Base-by-base conservation (phyloP, 2,113 vertebrate genomes). In the Puntigrus tetrazona region DNA sequence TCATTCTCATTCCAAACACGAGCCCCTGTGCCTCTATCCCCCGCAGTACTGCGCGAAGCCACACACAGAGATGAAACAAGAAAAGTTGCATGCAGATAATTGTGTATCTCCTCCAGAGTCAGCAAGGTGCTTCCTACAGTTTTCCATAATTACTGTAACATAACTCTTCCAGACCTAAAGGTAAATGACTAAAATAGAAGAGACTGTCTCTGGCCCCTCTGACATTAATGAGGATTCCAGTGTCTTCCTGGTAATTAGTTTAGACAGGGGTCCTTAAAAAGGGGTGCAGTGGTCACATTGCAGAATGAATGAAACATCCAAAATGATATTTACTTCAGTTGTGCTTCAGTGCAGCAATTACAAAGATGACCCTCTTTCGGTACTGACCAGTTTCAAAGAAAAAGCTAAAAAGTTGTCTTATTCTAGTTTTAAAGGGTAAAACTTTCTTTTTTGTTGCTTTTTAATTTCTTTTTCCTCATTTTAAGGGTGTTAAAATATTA, bases 161-260 rank as follows among this genome's bases (percentile, higher is more conserved):
- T 77, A 69, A 78, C n/a, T 27, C 76, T 59, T 69, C 43, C 77
- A 77, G 13, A 77, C 72, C 38, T 73, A 73, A 78, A 78, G 81
- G 67, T 78, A 81, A 22, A 76, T 29, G 55, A 38, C 65, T 11
- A 78, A 80, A 88, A 74, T 85, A 88, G 61, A 57, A 18, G 7
- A 45, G 16, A 11, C 65, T 18, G 1, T 20, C 8, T 87, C 57
- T 57, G 57, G 34, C 20, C 29, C 8, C 34, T 83, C 27, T 36
- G 63, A 50, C 81, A 78, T 78, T 78, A 84, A 85, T 87, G 79
- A 82, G 81, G 69, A 81, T 57, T 87, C 72, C 78, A 61, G 72
- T 27, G 78, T 52, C 87, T 87, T 83, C 80, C 80, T 88, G 82
- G 88, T 88, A 86, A 88, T 87, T 83, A 82, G 55, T 86, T 87